Conservation (phyloP, 1,140 invertebrate genomes). For the Bicyclus anynana region DNA sequence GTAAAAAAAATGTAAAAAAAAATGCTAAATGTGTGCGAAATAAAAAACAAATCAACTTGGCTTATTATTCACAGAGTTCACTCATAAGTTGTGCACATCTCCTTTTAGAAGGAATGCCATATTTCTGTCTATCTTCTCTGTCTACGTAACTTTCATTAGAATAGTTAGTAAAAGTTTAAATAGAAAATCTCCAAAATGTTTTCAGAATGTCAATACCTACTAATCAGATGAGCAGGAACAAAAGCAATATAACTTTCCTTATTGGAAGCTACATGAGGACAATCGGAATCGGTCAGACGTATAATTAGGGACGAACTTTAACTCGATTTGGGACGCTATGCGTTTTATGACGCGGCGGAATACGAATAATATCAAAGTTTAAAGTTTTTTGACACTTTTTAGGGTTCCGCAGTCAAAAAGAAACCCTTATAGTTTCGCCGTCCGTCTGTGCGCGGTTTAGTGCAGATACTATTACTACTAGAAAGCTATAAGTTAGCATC, state of each 20-base stretch:
- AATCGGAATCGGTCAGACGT: constrained; percentile 8
- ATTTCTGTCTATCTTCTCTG: too few relatives aligned
- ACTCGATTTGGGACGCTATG: constrained; percentile 2
- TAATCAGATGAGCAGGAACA: background rate
- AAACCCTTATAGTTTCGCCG: too few relatives aligned
- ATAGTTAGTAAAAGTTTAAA: background rate
- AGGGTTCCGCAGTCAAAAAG: background rate
- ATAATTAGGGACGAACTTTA: constrained; percentile 4
- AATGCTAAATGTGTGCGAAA: too few relatives aligned
- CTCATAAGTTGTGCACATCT: too few relatives aligned
- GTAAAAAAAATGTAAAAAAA: too few relatives aligned
- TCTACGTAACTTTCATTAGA: background rate
- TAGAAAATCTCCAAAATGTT: background rate
- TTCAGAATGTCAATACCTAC: constrained; percentile 2
- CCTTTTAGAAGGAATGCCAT: too few relatives aligned
- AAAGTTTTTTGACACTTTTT: background rate
- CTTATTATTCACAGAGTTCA: too few relatives aligned
- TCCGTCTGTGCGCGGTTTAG: too few relatives aligned
- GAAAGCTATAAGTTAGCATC: too few relatives aligned
- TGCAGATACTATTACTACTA: too few relatives aligned
- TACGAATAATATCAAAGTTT: background rate
- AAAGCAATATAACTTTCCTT: constrained; percentile 8
- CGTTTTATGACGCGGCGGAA: constrained; percentile 2
- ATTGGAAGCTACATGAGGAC: constrained; percentile 4
- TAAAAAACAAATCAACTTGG: too few relatives aligned